phyloP scores from a whole-genome alignment of 2,113 vertebrate genomes.

The Lophius piscatorius region DNA sequence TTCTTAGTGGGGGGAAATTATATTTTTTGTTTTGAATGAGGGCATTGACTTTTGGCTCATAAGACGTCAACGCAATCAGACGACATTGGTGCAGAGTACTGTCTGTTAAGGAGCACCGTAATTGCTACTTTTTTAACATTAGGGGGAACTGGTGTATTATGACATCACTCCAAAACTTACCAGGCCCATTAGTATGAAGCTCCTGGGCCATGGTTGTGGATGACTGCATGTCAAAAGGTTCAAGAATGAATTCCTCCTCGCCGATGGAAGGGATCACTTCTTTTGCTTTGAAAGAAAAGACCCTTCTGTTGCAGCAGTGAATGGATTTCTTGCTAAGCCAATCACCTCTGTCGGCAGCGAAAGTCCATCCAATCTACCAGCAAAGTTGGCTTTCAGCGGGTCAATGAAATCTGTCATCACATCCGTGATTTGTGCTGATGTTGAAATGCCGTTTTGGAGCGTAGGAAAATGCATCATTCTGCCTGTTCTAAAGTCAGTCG shows the following conservation, averaged over 20 bases:
- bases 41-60: neutral
- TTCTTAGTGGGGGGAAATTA: neutral
- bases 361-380: too few species aligned
- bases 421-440: too few species aligned
- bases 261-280: too few species aligned
- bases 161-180: neutral
- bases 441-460: neutral
- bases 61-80: neutral
- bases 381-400: too few species aligned
- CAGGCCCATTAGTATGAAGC: neutral
- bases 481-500: neutral
- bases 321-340: too few species aligned
- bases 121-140: too few species aligned
- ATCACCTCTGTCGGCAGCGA: too few species aligned
- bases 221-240: too few species aligned
- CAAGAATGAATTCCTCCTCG: too few species aligned
- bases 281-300: too few species aligned
- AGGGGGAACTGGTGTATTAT: neutral
- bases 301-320: too few species aligned
- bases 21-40: neutral
- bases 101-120: too few species aligned
- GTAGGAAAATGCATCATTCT: slow-evolving; percentile 1
- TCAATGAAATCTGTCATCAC: neutral
- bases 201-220: neutral
- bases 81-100: neutral